Base-by-base conservation (phyloP, 1,140 invertebrate species). In the Procambarus virginalis region DNA sequence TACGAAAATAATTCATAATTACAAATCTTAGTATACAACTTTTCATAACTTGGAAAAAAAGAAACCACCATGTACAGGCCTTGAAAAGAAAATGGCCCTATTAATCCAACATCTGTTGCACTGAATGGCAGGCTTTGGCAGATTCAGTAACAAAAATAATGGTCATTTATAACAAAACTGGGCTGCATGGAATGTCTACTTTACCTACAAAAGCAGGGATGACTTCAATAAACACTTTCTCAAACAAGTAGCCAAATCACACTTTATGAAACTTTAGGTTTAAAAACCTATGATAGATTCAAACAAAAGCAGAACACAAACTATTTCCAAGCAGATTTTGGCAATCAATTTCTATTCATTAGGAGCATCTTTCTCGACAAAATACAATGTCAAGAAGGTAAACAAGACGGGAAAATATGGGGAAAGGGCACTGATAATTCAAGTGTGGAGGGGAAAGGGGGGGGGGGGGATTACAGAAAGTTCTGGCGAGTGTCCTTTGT, bases 181-280 rank as follows among this genome's bases (percentile, higher is more conserved):
- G 78, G 78, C 86, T 89, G 81, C 87, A 89, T 89, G 87, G 87
- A 89, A 89, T 89, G 87, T 89, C 87, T 89, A 84, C 87, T 89
- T 84, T 68, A 88, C 78, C 86, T 88, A 88, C 86, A 88, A 75
- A 88, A 88, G 86, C 86, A 88, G 86, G 86, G 86, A 88, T 88
- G 86, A 88, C 86, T 73, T 64, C 79, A 88, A 88, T 88, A 81
- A 84, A 81, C 78, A 79, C 78, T 45, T 88, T 60, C 84, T 77
- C 73, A 84, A 84, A 88, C 77, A 88, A 88, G 78, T 88, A 88
- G 86, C 86, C 78, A 88, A 88, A 80, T 88, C 86, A 88, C 86
- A 88, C 86, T 88, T 87, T 85, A 49, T 78, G 9, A 70, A 80
- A 70, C 68, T 88, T 81, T 51, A 75, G 73, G 86, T 78, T 64